Conservation (phyloP, 2,797 vertebrate genomes). For the Eulemur albifrons region DNA sequence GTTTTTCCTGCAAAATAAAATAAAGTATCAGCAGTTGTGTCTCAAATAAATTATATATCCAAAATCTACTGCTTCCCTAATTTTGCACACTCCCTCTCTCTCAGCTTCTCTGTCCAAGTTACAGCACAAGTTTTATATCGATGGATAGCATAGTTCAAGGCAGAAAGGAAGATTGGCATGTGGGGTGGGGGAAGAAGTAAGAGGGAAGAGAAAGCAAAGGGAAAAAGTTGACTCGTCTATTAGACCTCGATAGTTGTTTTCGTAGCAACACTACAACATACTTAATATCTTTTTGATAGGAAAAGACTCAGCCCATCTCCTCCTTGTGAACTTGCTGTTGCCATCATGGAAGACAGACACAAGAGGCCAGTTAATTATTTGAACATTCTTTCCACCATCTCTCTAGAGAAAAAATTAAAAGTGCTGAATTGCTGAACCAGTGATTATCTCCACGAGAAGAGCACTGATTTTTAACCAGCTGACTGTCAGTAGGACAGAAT, state of each 20-base stretch:
- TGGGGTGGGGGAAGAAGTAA: neutral
- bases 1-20: neutral
- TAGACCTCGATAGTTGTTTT: neutral
- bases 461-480: slow-evolving; percentile 48
- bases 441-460: neutral
- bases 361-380: neutral
- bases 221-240: neutral
- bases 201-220: neutral
- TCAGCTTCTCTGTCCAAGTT: neutral
- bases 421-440: neutral
- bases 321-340: neutral
- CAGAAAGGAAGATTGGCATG: neutral
- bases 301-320: neutral
- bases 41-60: neutral
- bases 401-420: slow-evolving; percentile 12
- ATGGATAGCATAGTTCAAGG: neutral
- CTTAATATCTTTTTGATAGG: neutral
- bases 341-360: neutral
- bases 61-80: neutral
- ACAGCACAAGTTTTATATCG: neutral
- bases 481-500: slow-evolving; percentile 6
- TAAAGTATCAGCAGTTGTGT: neutral
- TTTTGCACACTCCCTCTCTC: neutral
- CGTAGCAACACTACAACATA: neutral
- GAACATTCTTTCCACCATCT: neutral